Base-by-base conservation (phyloP, 2,113 vertebrate genomes). In the Tragelaphus buxtoni region DNA sequence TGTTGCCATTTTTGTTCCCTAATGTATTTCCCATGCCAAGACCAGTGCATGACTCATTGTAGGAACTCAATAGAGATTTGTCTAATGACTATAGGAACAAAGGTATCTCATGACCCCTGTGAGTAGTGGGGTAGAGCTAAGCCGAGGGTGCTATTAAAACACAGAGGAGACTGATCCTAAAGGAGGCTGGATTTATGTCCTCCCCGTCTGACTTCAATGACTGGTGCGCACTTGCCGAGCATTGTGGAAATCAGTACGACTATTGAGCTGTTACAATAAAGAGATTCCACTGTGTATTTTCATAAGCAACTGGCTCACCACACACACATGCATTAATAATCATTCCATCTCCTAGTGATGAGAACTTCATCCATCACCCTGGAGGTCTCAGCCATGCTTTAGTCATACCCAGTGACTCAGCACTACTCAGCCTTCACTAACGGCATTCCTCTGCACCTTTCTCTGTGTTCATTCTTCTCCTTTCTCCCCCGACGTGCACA, bases 1-100 rank as follows among this genome's bases (percentile, higher is more conserved):
- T 77, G 65, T 77, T 61, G 14, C 24, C 32, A n/a, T 28, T 86
- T 94, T 84, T 92, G 28, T 91, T 81, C 65, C 83, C 18, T 55
- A n/a, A 49, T 76, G 6, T 90, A 82, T 56, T 80, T 28, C 4
- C n/a, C 7, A 11, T n/a, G 22, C 32, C 32, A 81, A 77, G 51
- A 89, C 56, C 1, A 72, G 18, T 24, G 5, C 16, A 5, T 32
- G n/a, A 16, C 13, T 76, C 7, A 26, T 47, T 81, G 56, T 18
- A 55, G 22, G 30, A 63, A 83, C 4, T 77, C 49, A 82, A 4
- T 65, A 61, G 39, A n/a, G 86, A 24, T 11, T 91, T 53, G 10
- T 39, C 35, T 20, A 96, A 53, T 51, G 60, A 65, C 35, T 35
- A 7, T 51, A 85, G 35, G 24, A 81, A 51, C 26, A 82, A 69